Percentiles rank a stretch among this genome's conserved stretches.
Evolutionary conservation across 53 echinoderm and acorn worm species (phyloP).

Genomic region (Temnopleurus reevesii): DNA sequence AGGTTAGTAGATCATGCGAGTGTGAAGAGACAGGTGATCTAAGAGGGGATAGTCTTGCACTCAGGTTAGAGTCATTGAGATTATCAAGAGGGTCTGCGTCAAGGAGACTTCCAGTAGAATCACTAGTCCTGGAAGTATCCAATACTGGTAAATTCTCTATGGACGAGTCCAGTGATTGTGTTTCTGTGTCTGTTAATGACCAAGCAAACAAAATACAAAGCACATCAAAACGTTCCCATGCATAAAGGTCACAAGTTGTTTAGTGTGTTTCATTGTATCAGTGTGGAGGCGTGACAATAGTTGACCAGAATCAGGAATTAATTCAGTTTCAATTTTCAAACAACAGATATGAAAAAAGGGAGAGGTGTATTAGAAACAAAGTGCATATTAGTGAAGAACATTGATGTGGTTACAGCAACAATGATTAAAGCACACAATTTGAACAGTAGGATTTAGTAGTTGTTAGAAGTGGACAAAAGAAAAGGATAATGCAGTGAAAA

Average conservation of each 20-base stretch:
- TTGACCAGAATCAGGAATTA: background rate
- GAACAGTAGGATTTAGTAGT: background rate
- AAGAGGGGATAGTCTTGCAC: background rate
- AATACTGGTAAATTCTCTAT: background rate
- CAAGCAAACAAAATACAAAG: background rate
- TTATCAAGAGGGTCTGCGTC: slow-evolving; percentile 29
- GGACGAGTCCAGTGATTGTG: background rate
- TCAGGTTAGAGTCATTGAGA: background rate
- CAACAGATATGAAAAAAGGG: background rate
- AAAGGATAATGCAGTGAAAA: slow-evolving; percentile 54
- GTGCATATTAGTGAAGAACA: background rate
- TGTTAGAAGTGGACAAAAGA: slow-evolving; percentile 38
- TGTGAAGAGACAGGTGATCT: background rate
- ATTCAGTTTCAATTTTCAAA: background rate
- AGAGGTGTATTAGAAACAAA: background rate
- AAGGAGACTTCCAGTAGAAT: slow-evolving; percentile 48
- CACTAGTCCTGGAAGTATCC: slow-evolving; percentile 15
- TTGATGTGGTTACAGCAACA: background rate
- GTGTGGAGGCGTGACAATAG: background rate
- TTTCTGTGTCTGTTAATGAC: background rate
- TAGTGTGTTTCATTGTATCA: background rate
- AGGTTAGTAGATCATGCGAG: background rate
- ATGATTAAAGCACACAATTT: slow-evolving; percentile 3
- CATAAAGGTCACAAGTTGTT: background rate
- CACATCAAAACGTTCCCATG: slow-evolving; percentile 9